phyloP scores from a whole-genome alignment of 2,888 invertebrate genomes.

The Mythimna vitellina region DNA sequence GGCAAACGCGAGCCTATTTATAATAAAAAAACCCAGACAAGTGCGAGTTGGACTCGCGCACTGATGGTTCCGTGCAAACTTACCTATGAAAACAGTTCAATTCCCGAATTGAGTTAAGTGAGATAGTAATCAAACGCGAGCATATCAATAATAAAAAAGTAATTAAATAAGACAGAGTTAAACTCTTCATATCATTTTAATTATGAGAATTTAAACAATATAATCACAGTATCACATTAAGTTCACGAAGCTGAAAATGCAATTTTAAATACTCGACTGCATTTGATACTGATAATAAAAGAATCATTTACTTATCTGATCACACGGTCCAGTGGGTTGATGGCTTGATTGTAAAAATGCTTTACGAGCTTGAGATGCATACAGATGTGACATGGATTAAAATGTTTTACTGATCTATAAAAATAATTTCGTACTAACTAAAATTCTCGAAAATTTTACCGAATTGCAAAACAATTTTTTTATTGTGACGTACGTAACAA shows the following conservation, averaged over 20 bases:
- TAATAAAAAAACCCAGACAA: too few species aligned
- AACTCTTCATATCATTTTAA: not conserved
- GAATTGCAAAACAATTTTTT: too few species aligned
- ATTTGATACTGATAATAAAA: constrained; percentile 60
- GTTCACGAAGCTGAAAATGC: constrained; percentile 65
- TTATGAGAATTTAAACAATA: constrained; percentile 7
- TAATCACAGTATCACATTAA: constrained; percentile 38
- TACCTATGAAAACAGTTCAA: too few species aligned
- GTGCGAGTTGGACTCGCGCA: too few species aligned
- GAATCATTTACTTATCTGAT: constrained; percentile 64
- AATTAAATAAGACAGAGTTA: not conserved
- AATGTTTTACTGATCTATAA: constrained; percentile 8
- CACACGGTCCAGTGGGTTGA: constrained; percentile 57
- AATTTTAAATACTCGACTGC: constrained; percentile 62
- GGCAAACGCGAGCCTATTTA: too few species aligned
- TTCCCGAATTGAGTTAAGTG: too few species aligned
- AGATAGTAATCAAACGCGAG: too few species aligned
- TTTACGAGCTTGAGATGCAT: constrained; percentile 23
- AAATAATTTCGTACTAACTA: too few species aligned
- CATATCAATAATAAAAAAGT: too few species aligned
- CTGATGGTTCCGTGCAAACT: too few species aligned
- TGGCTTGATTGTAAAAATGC: constrained; percentile 59
- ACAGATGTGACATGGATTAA: constrained; percentile 27
- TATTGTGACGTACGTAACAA: too few species aligned
- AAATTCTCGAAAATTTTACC: too few species aligned